A percentile compares a stretch with the other conserved stretches of the same genome.
These are phyloP conservation scores for Mirounga angustirostris DNA, from an alignment of 2,113 vertebrate genomes.

Conservation along the genomic window DNA sequence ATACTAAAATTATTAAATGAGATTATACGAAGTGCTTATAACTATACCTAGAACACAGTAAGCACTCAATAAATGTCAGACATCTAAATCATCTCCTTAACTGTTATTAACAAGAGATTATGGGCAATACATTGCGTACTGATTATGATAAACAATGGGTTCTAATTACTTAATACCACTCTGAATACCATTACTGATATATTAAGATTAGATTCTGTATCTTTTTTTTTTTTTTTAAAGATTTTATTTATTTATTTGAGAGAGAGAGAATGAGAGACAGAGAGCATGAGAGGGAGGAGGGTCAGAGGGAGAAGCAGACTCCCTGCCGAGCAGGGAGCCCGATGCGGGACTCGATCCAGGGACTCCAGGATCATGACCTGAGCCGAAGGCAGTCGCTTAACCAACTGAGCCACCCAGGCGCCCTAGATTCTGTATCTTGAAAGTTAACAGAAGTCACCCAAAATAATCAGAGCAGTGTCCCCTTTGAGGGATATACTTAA, in stretches of 20 bases:
- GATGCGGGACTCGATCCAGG: too few species aligned
- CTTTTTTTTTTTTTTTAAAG: too few species aligned
- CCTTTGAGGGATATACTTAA: not conserved
- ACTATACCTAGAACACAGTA: not conserved
- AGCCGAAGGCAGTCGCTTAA: too few species aligned
- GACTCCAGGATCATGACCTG: too few species aligned
- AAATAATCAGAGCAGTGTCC: not conserved
- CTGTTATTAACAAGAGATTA: not conserved
- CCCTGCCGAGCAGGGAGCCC: too few species aligned
- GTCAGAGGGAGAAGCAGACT: too few species aligned
- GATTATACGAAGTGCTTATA: not conserved
- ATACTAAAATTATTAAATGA: constrained; percentile 29
- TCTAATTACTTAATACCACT: not conserved
- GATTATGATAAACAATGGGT: not conserved
- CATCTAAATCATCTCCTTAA: not conserved
- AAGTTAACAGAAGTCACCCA: not conserved
- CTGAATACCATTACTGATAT: not conserved
- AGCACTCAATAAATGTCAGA: not conserved
- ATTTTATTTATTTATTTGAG: too few species aligned
- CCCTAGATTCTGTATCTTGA: not conserved
- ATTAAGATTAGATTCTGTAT: not conserved
- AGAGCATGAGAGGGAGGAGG: too few species aligned
- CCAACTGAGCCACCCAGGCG: too few species aligned
- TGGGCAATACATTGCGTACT: not conserved
- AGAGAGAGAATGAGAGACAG: too few species aligned